These are phyloP conservation scores for Drosophila glabriapex DNA, from an alignment of 2,888 invertebrate genomes.

Conservation along the genomic window DNA sequence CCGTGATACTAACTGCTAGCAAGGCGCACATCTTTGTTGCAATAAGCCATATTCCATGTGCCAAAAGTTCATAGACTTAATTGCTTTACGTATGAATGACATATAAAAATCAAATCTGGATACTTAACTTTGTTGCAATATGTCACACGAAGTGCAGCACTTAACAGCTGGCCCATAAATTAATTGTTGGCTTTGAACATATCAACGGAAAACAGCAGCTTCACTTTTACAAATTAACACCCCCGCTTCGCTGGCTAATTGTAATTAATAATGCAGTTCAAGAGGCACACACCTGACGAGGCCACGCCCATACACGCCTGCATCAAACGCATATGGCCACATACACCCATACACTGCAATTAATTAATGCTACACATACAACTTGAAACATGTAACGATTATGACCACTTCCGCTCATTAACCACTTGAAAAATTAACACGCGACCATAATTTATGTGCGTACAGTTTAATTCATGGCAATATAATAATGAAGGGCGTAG, in stretches of 20 bases:
- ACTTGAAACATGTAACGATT: slow-evolving; percentile 64
- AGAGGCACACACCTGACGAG: slow-evolving; percentile 52
- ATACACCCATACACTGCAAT: slow-evolving; percentile 28
- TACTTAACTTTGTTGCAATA: slow-evolving; percentile 68
- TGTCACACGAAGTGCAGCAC: slow-evolving; percentile 70
- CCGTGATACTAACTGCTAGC: background rate
- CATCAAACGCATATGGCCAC: slow-evolving; percentile 1
- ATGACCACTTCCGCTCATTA: slow-evolving; percentile 79
- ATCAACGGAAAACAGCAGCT: slow-evolving; percentile 61
- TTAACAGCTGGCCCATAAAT: slow-evolving; percentile 75
- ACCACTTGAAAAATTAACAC: slow-evolving; percentile 76
- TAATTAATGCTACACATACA: slow-evolving; percentile 61
- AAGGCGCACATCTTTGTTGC: slow-evolving; percentile 16
- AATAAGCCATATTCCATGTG: background rate
- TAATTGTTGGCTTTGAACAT: slow-evolving; percentile 58
- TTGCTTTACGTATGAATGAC: slow-evolving; percentile 36
- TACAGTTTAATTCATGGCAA: slow-evolving; percentile 29
- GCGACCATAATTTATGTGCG: slow-evolving; percentile 64
- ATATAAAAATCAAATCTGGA: slow-evolving; percentile 61
- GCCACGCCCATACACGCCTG: slow-evolving; percentile 48
- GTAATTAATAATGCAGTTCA: slow-evolving; percentile 70
- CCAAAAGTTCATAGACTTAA: slow-evolving; percentile 52
- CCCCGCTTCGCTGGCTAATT: slow-evolving; percentile 57
- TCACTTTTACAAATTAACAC: slow-evolving; percentile 76
- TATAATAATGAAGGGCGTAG: slow-evolving; percentile 27